Percentiles rank a stretch among this genome's conserved stretches.
Conservation (phyloP, 2,113 vertebrate species). For the Apeltes quadracus region DNA sequence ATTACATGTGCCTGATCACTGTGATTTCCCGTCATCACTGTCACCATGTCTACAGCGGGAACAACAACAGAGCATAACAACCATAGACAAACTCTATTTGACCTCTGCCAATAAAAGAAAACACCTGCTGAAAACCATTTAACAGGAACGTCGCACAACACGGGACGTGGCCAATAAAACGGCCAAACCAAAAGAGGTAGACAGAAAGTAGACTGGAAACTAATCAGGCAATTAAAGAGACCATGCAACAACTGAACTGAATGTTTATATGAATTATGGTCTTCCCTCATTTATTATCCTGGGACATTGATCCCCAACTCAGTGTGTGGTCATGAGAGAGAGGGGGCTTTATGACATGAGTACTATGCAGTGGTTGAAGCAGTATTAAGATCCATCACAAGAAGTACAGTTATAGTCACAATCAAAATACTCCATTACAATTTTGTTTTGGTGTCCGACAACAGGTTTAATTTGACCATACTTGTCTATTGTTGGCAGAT, state of each 20-base stretch:
- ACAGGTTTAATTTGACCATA: no score
- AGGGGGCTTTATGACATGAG: neutral
- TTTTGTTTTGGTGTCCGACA: no score
- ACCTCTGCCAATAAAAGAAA: conserved; percentile 3
- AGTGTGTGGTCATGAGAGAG: neutral
- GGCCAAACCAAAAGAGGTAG: neutral
- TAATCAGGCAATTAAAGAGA: neutral
- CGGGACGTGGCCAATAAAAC: neutral
- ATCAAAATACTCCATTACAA: neutral
- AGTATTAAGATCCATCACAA: neutral
- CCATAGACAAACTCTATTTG: conserved; percentile 1
- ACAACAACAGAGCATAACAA: neutral
- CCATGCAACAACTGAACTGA: neutral
- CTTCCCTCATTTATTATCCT: neutral
- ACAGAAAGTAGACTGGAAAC: neutral
- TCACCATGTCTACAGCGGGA: neutral
- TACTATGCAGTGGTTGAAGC: neutral
- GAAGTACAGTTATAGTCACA: neutral
- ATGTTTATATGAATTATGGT: neutral
- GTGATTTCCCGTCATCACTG: neutral
- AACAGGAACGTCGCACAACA: neutral
- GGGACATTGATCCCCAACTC: neutral
- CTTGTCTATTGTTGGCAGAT: no score
- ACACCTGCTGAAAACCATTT: neutral
- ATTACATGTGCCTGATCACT: neutral